Evolutionary conservation across 2,797 vertebrate species (phyloP).

Genomic region (Hippopotamyrus pictus): DNA sequence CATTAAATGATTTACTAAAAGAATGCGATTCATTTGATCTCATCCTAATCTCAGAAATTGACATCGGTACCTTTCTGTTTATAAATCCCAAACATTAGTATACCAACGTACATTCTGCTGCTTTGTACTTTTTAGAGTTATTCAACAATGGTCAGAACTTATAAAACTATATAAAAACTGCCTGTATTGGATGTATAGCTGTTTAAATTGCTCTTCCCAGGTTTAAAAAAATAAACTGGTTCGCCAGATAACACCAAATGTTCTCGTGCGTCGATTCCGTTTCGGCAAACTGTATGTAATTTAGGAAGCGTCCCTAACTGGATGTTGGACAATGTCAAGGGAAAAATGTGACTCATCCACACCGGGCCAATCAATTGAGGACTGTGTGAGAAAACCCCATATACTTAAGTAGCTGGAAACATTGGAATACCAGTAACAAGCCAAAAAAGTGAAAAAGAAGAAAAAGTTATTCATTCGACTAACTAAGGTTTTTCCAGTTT

Average conservation of each 20-base stretch:
- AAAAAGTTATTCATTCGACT: background rate
- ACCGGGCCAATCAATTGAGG: conserved; percentile 1
- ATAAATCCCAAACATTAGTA: background rate
- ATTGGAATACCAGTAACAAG: background rate
- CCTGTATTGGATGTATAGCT: background rate
- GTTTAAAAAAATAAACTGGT: background rate
- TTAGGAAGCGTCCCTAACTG: background rate
- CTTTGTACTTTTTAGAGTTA: background rate
- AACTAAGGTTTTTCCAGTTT: background rate
- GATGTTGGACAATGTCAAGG: conserved; percentile 5
- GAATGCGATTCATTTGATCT: background rate
- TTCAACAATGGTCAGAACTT: background rate
- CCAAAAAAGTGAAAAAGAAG: background rate
- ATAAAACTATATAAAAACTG: background rate
- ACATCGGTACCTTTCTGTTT: background rate
- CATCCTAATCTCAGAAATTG: background rate
- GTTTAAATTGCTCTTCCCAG: background rate
- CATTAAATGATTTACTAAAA: background rate
- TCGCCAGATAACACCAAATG: background rate
- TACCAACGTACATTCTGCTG: background rate
- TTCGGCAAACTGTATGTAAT: background rate
- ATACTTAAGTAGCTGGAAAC: background rate
- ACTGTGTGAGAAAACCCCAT: conserved; percentile 11
- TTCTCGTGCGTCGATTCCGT: background rate
- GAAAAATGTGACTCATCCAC: conserved; percentile 15